A percentile compares a stretch with the other conserved stretches of the same genome.
Conservation (phyloP, 1,140 invertebrate species). For the Matsumurasca onukii region DNA sequence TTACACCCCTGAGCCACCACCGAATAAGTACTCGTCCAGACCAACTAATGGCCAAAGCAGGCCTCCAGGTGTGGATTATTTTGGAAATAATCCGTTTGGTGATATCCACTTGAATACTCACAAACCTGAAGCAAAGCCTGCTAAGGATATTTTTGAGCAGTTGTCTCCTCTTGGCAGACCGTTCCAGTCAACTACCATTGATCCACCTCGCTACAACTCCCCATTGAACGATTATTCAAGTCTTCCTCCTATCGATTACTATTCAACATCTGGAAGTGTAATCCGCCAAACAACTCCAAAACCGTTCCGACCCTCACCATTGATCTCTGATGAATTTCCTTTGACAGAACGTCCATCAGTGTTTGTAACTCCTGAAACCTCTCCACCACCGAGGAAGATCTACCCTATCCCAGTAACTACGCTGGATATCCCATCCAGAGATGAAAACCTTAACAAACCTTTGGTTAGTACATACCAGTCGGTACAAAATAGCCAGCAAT, state of each 20-base stretch:
- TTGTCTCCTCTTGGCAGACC: slow-evolving; percentile 38
- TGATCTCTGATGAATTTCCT: neutral
- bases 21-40: neutral
- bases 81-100: slow-evolving; percentile 31
- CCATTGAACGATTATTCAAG: neutral
- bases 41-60: slow-evolving; percentile 11
- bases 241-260: neutral
- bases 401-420: slow-evolving; percentile 37
- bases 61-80: slow-evolving; percentile 18
- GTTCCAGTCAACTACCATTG: slow-evolving; percentile 33
- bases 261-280: neutral
- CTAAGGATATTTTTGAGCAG: slow-evolving; percentile 38
- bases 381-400: slow-evolving; percentile 17
- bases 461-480: slow-evolving; percentile 9
- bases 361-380: slow-evolving; percentile 12
- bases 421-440: slow-evolving; percentile 34
- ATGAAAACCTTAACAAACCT: neutral
- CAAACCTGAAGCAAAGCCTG: slow-evolving; percentile 27
- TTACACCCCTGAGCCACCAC: neutral
- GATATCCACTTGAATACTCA: slow-evolving; percentile 33
- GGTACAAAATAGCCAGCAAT: neutral
- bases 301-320: slow-evolving; percentile 28
- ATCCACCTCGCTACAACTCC: neutral
- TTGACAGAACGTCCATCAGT: neutral
- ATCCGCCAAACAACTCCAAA: slow-evolving; percentile 18